Evolutionary conservation across 1,140 invertebrate genomes (phyloP), one percentile per base, ranked within the genome.

Genomic region (Drosophila subobscura): DNA sequence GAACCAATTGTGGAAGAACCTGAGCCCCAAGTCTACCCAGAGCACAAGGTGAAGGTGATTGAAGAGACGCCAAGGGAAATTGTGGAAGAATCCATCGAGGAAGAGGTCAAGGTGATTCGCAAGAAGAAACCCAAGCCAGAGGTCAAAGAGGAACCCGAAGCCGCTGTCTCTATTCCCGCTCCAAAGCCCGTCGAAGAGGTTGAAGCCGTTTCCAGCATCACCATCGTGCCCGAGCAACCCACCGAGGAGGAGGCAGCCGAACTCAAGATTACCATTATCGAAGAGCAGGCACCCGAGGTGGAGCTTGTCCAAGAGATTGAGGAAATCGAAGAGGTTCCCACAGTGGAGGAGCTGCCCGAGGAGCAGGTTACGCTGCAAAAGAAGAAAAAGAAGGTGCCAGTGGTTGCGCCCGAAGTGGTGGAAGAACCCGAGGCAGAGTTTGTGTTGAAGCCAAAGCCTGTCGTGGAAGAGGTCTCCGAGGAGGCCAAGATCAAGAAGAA

Each of bases 341-440:
- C 56, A 0, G 73, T 88, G 0, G 89, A 90, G 37, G 85, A 85
- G 12, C 63, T 84, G 52, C 83, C 76, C 2, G 88, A 90, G 54
- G 75, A 85, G 63, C 64, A 91, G 63, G 46, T 91, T 8, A 78
- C 76, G 3, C 70, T 91, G 5, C 71, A 75, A 29, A 51, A 72
- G 47, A 90, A 88, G 16, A 90, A 88, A 44, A 89, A 91, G 29
- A 84, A 77, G 47, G 50, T 53, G 1, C 56, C 64, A 1, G 51
- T 68, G 12, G 56, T 12, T 12, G 33, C 4, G 1, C 33, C 72
- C 2, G 58, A 90, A 46, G 52, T 79, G 42, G 56, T 78, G 5
- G 90, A 92, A 72, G 77, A 91, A n/a, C 86, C 79, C 8, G 90
- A 90, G 56, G 85, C 75, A 6, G 80, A 89, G 70, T 78, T 91